Evolutionary conservation across 2,113 vertebrate species (phyloP), one percentile per base, ranked within the genome.

Genomic region (Halcyon malimbica): DNA sequence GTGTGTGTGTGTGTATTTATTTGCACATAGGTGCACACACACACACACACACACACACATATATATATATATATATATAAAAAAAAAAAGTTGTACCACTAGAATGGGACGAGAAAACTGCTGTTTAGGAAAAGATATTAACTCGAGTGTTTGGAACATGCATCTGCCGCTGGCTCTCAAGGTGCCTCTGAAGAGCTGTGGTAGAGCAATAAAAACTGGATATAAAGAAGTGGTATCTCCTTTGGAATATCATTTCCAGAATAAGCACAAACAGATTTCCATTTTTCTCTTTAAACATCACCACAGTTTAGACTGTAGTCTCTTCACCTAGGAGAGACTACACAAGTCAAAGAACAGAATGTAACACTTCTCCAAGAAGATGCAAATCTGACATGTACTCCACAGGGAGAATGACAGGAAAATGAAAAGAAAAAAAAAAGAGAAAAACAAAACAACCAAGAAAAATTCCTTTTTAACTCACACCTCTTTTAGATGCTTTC

Each of bases 41-140:
- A 46, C 6, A 7, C 4, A 28, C 11, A 18, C 21, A n/a, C 19
- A 46, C 1, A 14, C 0, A 5, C 1, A 50, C 13, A 31, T 15
- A 33, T 5, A 37, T 3, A 60, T 46, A 21, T 21, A 50, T 50
- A 50, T 50, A 50, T 23, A 51, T 25, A 54, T n/a, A 88, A 83
- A 86, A 51, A 51, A 54, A n/a, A 88, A 83, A 86, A 90, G n/a
- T 44, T 64, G 4, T 33, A 37, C 44, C 42, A 59, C 23, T 78
- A 48, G 28, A 74, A 77, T 25, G 54, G 53, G 31, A 37, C 35
- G 11, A 53, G 20, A 65, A 95, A 65, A 51, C 8, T 9, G 13
- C 50, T 37, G 13, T 76, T 83, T 39, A 81, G 28, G 35, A 62
- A 44, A 60, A 76, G 21, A 57, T 46, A 16, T 28, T 69, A 87